A percentile compares a stretch with the other conserved stretches of the same genome.
phyloP scores from a whole-genome alignment of 2,888 invertebrate species.

The Chloroclysta siterata region DNA sequence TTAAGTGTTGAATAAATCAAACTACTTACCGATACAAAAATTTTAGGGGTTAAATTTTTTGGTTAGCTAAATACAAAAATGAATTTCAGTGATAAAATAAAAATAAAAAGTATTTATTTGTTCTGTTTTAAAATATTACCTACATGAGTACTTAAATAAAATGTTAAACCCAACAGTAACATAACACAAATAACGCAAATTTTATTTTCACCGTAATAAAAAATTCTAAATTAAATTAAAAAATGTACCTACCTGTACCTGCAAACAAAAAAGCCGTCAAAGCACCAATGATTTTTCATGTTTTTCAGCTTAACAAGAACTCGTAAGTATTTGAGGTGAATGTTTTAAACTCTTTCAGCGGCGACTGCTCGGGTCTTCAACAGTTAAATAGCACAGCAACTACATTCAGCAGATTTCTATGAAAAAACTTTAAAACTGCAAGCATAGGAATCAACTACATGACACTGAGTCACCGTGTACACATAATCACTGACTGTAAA shows the following conservation, averaged over 20 bases:
- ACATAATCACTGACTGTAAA: no score
- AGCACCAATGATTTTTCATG: slow-evolving; percentile 22
- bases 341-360: neutral
- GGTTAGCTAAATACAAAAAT: neutral
- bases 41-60: neutral
- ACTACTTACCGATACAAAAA: neutral
- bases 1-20: no score
- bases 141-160: no score
- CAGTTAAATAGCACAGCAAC: no score
- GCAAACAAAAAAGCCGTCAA: neutral
- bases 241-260: neutral
- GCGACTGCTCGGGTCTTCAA: no score
- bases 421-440: neutral
- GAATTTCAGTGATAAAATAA: neutral
- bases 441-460: no score
- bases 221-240: neutral
- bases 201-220: neutral
- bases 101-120: no score
- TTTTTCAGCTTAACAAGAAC: slow-evolving; percentile 32
- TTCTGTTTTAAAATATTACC: no score
- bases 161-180: no score
- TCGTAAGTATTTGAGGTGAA: slow-evolving; percentile 4
- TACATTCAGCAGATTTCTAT: no score
- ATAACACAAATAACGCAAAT: neutral
- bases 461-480: no score